These are phyloP conservation scores for Herpailurus yagouaroundi DNA, from an alignment of 2,113 vertebrate species.

Conservation along the genomic window DNA sequence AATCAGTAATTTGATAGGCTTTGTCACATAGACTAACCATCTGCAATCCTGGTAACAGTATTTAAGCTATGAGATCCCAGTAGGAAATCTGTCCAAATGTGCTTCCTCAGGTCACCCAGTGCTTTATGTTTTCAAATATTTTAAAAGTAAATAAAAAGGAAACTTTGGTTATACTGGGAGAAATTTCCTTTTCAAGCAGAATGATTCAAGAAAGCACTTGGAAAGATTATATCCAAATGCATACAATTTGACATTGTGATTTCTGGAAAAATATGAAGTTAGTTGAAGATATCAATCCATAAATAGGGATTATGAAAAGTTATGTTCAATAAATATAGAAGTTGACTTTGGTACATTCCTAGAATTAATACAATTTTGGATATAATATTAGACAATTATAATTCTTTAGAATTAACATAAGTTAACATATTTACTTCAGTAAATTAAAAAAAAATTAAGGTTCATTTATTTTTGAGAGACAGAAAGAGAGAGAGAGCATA, in stretches of 20 bases:
- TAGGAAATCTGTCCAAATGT: constrained; percentile 37
- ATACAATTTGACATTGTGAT: not conserved
- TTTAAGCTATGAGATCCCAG: not conserved
- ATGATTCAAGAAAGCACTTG: not conserved
- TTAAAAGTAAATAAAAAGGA: not conserved
- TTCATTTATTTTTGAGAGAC: too few relatives aligned
- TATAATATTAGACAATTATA: not conserved
- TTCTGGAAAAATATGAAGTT: not conserved
- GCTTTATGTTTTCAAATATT: not conserved
- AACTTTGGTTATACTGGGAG: not conserved
- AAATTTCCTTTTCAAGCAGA: constrained; percentile 29
- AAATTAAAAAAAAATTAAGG: not conserved
- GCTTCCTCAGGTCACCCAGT: not conserved
- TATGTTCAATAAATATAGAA: not conserved
- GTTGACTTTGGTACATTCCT: not conserved
- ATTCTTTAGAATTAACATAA: not conserved
- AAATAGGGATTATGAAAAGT: not conserved
- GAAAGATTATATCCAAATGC: not conserved
- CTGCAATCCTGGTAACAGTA: constrained; percentile 53
- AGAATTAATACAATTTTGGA: not conserved
- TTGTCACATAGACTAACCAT: constrained; percentile 43
- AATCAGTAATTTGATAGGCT: constrained; percentile 65
- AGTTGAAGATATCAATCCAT: not conserved
- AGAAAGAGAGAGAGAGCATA: too few relatives aligned
- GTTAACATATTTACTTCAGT: not conserved